Base-by-base conservation (phyloP, 2,888 invertebrate species). In the Caenorhabditis sp. region DNA sequence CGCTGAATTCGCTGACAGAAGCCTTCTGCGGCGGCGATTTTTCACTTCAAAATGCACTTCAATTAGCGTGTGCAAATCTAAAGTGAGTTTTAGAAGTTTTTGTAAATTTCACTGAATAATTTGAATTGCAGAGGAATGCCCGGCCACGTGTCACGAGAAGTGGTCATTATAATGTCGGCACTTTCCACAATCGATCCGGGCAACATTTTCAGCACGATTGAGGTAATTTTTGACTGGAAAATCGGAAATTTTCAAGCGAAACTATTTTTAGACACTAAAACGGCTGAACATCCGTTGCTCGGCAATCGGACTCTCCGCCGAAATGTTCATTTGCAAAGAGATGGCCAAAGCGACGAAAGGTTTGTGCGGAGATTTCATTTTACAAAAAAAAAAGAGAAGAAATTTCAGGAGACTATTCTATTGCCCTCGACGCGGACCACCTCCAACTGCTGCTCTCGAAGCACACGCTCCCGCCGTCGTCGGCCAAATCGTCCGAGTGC, bases 161-260 rank as follows among this genome's bases (percentile, higher is more conserved):
- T 99, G 32, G 91, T 99, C 8, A 92, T 97, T 2, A 92, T 99
- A 24, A 93, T 95, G 91, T 95, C 95, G 2, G 95, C 96, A 83
- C 91, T 99, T 24, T 96, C 97, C 0, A 95, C 97, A 0, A 97
- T 98, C 90, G 99, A 99, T 91, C 98, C 98, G 1, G 93, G 94
- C 17, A 95, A 98, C 89, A 95, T 99, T 41, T 93, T 92, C 80
- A 91, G 92, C 66, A 96, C 96, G 7, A 94, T 95, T 83, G 92
- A 93, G 89, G 93, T 93, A 13, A 13, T 17, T 55, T 55, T 43
- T 43, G 20, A n/a, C n/a, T n/a, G n/a, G n/a, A n/a, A 55, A n/a
- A n/a, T 11, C 8, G 13, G 15, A 15, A 4, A 24, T 41, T 13
- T 39, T n/a, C 26, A 2, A 26, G 8, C n/a, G n/a, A n/a, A 32